Evolutionary conservation across 2,113 vertebrate genomes (phyloP).

Genomic region (Dermatemys mawii): DNA sequence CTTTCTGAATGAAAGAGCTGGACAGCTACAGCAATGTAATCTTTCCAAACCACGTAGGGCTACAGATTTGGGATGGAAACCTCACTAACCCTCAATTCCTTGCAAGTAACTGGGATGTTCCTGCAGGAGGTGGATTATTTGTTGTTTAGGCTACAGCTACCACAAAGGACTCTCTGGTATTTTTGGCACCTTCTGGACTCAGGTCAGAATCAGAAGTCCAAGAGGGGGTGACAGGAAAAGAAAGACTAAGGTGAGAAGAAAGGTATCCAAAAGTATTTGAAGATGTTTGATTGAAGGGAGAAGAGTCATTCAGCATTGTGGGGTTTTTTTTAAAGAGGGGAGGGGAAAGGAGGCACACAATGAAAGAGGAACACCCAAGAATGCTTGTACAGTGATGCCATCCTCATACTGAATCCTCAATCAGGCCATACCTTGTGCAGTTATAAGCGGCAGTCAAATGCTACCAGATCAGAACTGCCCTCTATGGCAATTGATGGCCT

Average conservation of each 20-base stretch:
- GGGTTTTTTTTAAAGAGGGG: too few relatives aligned
- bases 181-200: neutral
- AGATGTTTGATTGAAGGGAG: neutral
- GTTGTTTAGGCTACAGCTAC: neutral
- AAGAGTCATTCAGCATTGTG: neutral
- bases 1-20: neutral
- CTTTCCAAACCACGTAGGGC: neutral
- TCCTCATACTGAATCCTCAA: too few relatives aligned
- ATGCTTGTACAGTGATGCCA: too few relatives aligned
- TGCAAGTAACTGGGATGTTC: neutral
- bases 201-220: neutral
- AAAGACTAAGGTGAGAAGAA: neutral
- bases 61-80: neutral
- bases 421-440: too few relatives aligned
- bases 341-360: too few relatives aligned
- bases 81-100: neutral
- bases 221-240: neutral
- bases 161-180: neutral
- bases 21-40: neutral
- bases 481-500: too few relatives aligned
- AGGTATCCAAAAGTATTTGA: neutral
- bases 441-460: too few relatives aligned
- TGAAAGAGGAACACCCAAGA: too few relatives aligned
- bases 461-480: too few relatives aligned
- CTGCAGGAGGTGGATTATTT: neutral